Percentiles rank a stretch among this genome's conserved stretches.
phyloP scores from a whole-genome alignment of 2,888 invertebrate genomes.

The Camptogramma bilineatum region DNA sequence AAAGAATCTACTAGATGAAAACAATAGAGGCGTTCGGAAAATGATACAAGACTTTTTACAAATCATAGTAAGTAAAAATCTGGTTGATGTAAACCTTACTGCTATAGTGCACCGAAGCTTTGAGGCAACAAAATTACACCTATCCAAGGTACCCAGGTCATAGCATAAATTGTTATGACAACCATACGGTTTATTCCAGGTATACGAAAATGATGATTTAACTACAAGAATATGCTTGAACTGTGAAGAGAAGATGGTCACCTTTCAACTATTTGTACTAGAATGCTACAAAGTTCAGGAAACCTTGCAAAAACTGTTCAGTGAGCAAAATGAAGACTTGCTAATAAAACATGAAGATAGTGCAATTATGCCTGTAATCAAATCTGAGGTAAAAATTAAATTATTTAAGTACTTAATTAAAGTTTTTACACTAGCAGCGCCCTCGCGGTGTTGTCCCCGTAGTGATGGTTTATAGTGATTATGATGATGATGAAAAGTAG shows the following conservation, averaged over 20 bases:
- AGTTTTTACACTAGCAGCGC: too few relatives aligned
- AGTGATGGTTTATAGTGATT: too few relatives aligned
- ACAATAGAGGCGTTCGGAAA: constrained; percentile 69
- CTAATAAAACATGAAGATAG: constrained; percentile 57
- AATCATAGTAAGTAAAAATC: constrained; percentile 63
- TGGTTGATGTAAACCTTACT: neutral
- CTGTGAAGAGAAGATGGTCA: constrained; percentile 79
- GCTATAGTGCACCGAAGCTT: neutral
- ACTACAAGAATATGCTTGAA: constrained; percentile 75
- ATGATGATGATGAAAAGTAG: too few relatives aligned
- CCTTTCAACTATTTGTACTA: constrained; percentile 74
- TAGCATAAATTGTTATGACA: neutral
- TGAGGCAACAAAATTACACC: neutral
- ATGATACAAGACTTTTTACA: constrained; percentile 72
- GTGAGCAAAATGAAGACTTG: constrained; percentile 48
- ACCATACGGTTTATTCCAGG: constrained; percentile 53
- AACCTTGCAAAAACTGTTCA: constrained; percentile 60
- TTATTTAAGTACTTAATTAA: constrained; percentile 11
- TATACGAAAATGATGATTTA: constrained; percentile 68
- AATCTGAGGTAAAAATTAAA: constrained; percentile 63
- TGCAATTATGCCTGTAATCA: constrained; percentile 54
- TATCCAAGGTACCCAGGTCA: too few relatives aligned
- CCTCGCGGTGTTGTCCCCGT: too few relatives aligned
- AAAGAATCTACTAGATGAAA: constrained; percentile 74
- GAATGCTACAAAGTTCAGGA: constrained; percentile 78